Conservation (phyloP, 2,797 vertebrate genomes). For the Furcifer pardalis region DNA sequence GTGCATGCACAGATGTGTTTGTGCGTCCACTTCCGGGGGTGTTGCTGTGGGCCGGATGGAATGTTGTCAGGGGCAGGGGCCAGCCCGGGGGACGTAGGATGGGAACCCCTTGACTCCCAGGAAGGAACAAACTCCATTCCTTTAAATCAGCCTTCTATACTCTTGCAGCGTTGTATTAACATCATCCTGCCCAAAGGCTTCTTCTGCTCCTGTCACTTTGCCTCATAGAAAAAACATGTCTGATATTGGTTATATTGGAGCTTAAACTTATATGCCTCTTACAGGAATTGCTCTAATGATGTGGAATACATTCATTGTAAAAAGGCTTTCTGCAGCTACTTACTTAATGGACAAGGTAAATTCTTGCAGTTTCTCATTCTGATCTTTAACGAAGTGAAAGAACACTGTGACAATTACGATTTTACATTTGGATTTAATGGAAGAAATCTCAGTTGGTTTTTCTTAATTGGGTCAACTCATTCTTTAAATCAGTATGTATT, state of each 20-base stretch:
- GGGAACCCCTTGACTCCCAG: no score
- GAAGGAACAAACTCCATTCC: neutral
- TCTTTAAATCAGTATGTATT: neutral
- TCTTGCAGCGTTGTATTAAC: neutral
- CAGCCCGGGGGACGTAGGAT: no score
- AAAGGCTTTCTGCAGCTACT: constrained; percentile 91
- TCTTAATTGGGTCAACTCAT: neutral
- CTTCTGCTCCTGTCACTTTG: neutral
- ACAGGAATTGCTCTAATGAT: constrained; percentile 94
- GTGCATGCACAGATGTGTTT: no score
- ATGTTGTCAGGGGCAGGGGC: no score
- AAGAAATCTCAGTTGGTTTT: neutral
- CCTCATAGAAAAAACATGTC: neutral
- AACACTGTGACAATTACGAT: no score
- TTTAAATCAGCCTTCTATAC: neutral
- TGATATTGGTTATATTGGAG: neutral
- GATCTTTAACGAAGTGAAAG: neutral
- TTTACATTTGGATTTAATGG: neutral
- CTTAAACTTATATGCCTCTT: constrained; percentile 43
- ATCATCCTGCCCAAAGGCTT: neutral
- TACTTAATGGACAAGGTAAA: constrained; percentile 95
- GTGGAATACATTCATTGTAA: constrained; percentile 97
- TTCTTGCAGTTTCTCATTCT: neutral
- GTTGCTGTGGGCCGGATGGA: no score
- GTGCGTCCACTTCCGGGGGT: no score